Base-by-base conservation (phyloP, 2,113 vertebrate genomes). In the Neotoma lepida region DNA sequence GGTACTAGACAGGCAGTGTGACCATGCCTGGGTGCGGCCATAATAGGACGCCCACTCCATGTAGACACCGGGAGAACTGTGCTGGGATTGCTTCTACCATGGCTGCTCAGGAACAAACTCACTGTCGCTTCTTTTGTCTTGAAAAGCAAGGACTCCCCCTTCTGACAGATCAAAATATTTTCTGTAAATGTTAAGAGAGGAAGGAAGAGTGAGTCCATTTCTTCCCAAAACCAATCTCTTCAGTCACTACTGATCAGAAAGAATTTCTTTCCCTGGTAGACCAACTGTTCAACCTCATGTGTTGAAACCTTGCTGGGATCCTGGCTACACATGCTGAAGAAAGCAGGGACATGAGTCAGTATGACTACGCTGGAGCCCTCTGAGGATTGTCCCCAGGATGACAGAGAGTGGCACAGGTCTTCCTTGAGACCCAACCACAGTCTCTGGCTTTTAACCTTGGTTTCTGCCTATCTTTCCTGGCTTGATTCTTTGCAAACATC, bases 71-170 rank as follows among this genome's bases (percentile, higher is more conserved):
- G 86, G 61, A 86, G 91, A 77, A 54, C 35, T 94, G 84, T 70
- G 88, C 84, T 76, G 96, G 66, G 49, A 76, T 28, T 94, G 68
- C 91, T 97, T 86, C 91, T 82, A 51, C 70, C 46, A 6, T 66
- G 18, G 56, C 80, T 63, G 92, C 84, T 95, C 24, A 93, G 92
- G 81, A 95, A 71, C 73, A 88, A 97, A 81, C 41, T 81, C 92
- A 90, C 82, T 39, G 28, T 9, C 76, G 85, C 93, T 96, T 93
- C 93, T 87, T 88, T 92, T 88, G 49, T 97, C 96, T 97, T 94
- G 97, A 98, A 98, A 98, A 98, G 97, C 98, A 98, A 98, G 97
- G 98, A 98, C 98, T 98, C 98, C 98, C 98, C 97, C 98, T 98
- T 97, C 98, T 98, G 98, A 98, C 98, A 93, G 94, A 74, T 98